Conservation (phyloP, 1,140 invertebrate genomes). For the Dryas iulia region DNA sequence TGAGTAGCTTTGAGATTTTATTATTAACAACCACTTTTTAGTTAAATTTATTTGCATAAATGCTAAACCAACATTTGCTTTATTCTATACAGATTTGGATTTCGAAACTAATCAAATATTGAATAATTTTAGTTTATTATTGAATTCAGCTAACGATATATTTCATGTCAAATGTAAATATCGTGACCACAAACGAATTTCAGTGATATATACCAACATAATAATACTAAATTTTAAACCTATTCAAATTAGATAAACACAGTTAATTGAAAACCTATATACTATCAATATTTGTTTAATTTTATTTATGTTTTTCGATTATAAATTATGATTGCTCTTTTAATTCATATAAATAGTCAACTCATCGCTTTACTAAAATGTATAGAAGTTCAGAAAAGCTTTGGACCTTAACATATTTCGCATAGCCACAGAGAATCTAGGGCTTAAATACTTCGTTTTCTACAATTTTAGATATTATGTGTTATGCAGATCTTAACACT, state of each 20-base stretch:
- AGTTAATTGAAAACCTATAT: neutral
- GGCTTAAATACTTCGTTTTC: too few relatives aligned
- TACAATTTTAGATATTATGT: too few relatives aligned
- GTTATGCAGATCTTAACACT: too few relatives aligned
- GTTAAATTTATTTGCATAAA: too few relatives aligned
- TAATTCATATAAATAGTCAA: neutral
- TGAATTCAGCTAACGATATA: neutral
- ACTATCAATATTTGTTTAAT: neutral
- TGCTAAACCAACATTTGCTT: neutral
- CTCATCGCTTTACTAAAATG: too few relatives aligned
- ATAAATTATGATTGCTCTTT: neutral
- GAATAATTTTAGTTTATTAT: neutral
- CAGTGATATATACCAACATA: neutral
- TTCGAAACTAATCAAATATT: neutral
- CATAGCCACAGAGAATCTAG: too few relatives aligned
- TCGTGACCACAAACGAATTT: neutral
- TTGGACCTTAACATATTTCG: too few relatives aligned
- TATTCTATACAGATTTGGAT: neutral
- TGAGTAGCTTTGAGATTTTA: too few relatives aligned
- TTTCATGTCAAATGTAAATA: neutral
- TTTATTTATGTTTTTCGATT: neutral
- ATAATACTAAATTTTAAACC: neutral
- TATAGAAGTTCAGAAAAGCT: too few relatives aligned
- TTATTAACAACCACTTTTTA: too few relatives aligned
- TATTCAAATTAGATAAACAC: neutral